A percentile compares a stretch with the other conserved stretches of the same genome.
These are phyloP conservation scores for Drosophila arizonae DNA, from an alignment of 1,140 invertebrate genomes.

Conservation along the genomic window DNA sequence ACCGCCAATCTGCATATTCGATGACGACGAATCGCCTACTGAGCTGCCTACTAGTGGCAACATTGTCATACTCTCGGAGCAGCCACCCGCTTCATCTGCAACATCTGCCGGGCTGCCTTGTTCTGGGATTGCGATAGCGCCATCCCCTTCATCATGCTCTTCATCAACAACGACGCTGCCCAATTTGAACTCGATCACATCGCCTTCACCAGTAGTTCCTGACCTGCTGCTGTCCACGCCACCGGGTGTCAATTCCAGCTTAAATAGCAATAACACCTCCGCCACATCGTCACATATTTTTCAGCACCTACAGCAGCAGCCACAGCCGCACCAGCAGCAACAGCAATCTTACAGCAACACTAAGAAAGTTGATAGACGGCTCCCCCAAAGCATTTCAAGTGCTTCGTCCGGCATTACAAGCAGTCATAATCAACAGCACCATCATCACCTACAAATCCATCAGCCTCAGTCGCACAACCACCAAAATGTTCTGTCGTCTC, in stretches of 20 bases:
- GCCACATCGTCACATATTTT: constrained; percentile 33
- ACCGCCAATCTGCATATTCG: constrained; percentile 80
- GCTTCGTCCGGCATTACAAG: constrained; percentile 31
- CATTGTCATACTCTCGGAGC: constrained; percentile 65
- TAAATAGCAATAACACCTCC: constrained; percentile 44
- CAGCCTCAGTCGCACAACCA: constrained; percentile 63
- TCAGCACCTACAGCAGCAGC: constrained; percentile 46
- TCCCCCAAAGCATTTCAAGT: constrained; percentile 56
- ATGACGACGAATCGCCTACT: constrained; percentile 77
- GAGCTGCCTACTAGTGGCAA: constrained; percentile 50
- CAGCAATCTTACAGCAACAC: constrained; percentile 46
- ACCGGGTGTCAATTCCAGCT: constrained; percentile 70
- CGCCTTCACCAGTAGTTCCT: constrained; percentile 79
- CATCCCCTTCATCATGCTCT: constrained; percentile 71
- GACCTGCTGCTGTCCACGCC: constrained; percentile 76
- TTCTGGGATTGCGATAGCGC: constrained; percentile 56
- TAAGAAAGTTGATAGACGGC: constrained; percentile 74
- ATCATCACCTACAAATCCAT: constrained; percentile 60
- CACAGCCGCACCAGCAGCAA: constrained; percentile 17
- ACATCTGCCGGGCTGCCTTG: constrained; percentile 41
- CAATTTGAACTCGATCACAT: constrained; percentile 80
- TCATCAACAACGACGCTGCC: constrained; percentile 74
- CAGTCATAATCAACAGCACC: constrained; percentile 50
- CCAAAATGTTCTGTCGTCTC: constrained; percentile 68
- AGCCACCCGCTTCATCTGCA: constrained; percentile 24